Conservation (phyloP, 2,797 vertebrate genomes). For the Acanthurus tractus region DNA sequence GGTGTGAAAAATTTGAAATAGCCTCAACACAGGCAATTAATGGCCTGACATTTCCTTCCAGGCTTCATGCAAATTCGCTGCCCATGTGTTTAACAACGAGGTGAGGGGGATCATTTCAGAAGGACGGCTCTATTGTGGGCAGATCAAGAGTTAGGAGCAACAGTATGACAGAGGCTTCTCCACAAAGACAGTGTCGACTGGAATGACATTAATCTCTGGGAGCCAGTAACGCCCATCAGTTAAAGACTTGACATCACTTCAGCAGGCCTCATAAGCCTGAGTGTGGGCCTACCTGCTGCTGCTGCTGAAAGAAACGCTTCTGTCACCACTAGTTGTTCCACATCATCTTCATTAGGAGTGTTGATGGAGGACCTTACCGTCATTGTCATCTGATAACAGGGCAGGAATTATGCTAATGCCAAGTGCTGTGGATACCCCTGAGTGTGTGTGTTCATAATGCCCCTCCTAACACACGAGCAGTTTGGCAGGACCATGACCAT, state of each 20-base stretch:
- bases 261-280: conserved; percentile 27
- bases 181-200: not conserved
- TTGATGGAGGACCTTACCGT: conserved; percentile 52
- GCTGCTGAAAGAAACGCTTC: conserved; percentile 61
- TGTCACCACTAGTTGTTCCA: conserved; percentile 34
- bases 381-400: conserved; percentile 39
- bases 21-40: conserved; percentile 48
- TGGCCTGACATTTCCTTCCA: conserved; percentile 66
- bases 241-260: conserved; percentile 43
- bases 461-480: too few species aligned
- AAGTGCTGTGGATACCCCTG: too few species aligned
- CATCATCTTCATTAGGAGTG: conserved; percentile 66
- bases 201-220: conserved; percentile 29
- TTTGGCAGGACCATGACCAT: too few species aligned
- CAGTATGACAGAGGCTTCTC: not conserved
- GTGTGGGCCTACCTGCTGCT: conserved; percentile 44
- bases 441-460: too few species aligned
- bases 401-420: too few species aligned
- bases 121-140: not conserved
- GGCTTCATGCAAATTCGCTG: conserved; percentile 42
- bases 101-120: conserved; percentile 17
- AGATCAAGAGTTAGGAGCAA: conserved; percentile 7
- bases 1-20: conserved; percentile 49
- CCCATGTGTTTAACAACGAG: not conserved
- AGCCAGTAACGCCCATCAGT: conserved; percentile 41